Conservation (phyloP, 2,113 vertebrate species). For the Edolisoma coerulescens region DNA sequence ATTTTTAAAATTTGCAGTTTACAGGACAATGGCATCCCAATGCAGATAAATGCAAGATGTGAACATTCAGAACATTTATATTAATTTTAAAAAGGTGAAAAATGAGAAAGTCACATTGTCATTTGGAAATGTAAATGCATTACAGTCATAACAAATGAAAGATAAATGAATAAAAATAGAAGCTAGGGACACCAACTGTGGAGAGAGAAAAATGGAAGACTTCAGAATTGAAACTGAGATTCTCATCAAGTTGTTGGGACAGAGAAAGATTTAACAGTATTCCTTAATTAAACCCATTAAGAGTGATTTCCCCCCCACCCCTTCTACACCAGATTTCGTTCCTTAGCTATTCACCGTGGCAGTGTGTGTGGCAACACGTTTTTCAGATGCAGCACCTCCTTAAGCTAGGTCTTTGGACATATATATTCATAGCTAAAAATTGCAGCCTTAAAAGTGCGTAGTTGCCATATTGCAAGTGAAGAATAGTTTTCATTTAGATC, state of each 20-base stretch:
- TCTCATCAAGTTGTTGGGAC: slow-evolving; percentile 53
- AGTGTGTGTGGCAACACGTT: slow-evolving; percentile 54
- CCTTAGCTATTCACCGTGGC: slow-evolving; percentile 55
- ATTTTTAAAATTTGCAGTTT: slow-evolving; percentile 65
- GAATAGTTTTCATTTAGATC: slow-evolving; percentile 1
- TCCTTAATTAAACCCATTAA: slow-evolving; percentile 44
- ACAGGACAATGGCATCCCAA: slow-evolving; percentile 62
- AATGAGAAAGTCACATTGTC: slow-evolving; percentile 40
- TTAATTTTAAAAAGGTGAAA: slow-evolving; percentile 45
- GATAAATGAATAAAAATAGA: slow-evolving; percentile 33
- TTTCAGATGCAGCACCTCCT: slow-evolving; percentile 64
- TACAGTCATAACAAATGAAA: slow-evolving; percentile 51
- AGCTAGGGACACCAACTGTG: slow-evolving; percentile 52
- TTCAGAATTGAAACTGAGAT: slow-evolving; percentile 71
- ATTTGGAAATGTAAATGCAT: slow-evolving; percentile 57
- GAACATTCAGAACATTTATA: slow-evolving; percentile 42
- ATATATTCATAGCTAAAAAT: slow-evolving; percentile 46
- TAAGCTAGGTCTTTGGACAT: slow-evolving; percentile 64
- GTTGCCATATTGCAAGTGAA: slow-evolving; percentile 55
- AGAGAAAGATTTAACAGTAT: slow-evolving; percentile 54
- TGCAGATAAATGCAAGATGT: slow-evolving; percentile 59
- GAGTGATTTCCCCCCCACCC: neutral
- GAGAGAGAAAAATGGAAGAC: slow-evolving; percentile 76
- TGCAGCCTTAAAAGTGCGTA: slow-evolving; percentile 57
- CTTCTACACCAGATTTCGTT: neutral